A percentile compares a stretch with the other conserved stretches of the same genome.
These are phyloP conservation scores for Epinotia demarniana DNA, from an alignment of 2,888 invertebrate genomes.

Conservation along the genomic window DNA sequence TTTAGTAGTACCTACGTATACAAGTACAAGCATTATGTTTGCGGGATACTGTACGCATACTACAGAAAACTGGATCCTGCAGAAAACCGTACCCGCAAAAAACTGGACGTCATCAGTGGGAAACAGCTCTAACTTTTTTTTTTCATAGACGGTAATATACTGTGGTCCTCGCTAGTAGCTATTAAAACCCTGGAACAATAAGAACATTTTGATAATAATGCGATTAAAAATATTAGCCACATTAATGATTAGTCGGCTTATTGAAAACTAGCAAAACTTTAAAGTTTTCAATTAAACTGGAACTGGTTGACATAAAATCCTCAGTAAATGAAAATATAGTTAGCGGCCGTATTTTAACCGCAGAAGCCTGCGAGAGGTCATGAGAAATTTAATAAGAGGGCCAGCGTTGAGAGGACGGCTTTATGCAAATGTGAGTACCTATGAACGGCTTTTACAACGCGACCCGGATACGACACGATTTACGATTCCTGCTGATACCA, in stretches of 20 bases:
- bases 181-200: background rate
- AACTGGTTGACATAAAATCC: constrained; percentile 23
- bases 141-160: no score
- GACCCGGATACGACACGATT: constrained; percentile 23
- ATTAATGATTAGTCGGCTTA: background rate
- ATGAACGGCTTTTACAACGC: constrained; percentile 13
- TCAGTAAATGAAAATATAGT: constrained; percentile 42
- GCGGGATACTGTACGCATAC: no score
- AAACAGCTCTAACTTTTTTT: no score
- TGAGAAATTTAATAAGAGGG: constrained; percentile 61
- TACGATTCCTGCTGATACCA: background rate
- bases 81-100: no score
- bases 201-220: background rate
- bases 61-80: no score
- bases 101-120: no score
- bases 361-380: constrained; percentile 53
- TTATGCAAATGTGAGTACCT: constrained; percentile 57
- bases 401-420: constrained; percentile 50
- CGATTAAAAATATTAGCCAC: background rate
- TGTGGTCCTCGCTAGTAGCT: background rate
- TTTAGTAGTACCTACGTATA: no score
- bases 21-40: no score
- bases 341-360: constrained; percentile 45
- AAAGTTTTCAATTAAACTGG: background rate
- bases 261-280: constrained; percentile 5